These are phyloP conservation scores for Clavelina lepadiformis DNA, from an alignment of 23 tunicate genomes.

Conservation along the genomic window DNA sequence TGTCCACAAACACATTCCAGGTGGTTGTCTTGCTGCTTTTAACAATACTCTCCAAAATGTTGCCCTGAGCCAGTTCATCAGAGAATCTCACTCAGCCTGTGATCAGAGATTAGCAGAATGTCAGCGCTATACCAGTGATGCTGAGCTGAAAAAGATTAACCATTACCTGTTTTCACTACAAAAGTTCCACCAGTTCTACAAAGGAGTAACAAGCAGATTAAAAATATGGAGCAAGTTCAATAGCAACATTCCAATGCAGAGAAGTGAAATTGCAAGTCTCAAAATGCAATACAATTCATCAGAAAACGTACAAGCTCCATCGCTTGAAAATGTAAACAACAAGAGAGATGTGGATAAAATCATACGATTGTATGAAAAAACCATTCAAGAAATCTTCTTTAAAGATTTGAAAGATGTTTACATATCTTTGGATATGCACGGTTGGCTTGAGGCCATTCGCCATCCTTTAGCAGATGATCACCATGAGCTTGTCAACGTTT, in stretches of 20 bases:
- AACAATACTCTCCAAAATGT: not conserved
- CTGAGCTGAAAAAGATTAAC: constrained; percentile 5
- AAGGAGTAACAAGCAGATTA: constrained; percentile 3
- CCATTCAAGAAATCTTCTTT: not conserved
- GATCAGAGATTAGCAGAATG: constrained; percentile 54
- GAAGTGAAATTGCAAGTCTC: constrained; percentile 22
- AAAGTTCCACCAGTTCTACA: constrained; percentile 26
- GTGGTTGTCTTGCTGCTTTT: constrained; percentile 14
- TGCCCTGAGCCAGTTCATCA: constrained; percentile 16
- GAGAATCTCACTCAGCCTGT: constrained; percentile 48
- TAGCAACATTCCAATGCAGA: not conserved
- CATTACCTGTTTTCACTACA: constrained; percentile 19
- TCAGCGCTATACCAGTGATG: constrained; percentile 17
- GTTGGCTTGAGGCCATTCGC: constrained; percentile 72
- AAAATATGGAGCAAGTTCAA: not conserved
- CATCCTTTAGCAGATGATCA: constrained; percentile 17
- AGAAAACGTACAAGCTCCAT: not conserved
- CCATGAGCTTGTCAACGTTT: constrained; percentile 17
- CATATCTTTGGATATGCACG: constrained; percentile 30
- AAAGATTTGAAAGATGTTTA: not conserved
- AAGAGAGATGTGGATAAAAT: constrained; percentile 12
- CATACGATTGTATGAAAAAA: constrained; percentile 12
- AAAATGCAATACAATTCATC: constrained; percentile 18
- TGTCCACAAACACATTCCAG: not conserved
- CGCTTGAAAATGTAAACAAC: constrained; percentile 17